Base-by-base conservation (phyloP, 2,113 vertebrate species). In the Platanista minor region DNA sequence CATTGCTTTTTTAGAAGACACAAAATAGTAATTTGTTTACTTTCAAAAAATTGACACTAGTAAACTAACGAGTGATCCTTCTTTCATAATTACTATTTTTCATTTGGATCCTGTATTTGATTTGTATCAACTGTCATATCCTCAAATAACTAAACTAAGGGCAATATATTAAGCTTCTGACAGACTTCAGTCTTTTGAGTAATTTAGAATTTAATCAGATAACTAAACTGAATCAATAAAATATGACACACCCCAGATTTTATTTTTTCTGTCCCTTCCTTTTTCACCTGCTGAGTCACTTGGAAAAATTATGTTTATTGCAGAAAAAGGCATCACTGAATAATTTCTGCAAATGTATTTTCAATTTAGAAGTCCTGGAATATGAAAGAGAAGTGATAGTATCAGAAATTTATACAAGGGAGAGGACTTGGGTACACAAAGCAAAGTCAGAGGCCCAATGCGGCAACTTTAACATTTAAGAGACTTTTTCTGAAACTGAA, bases 261-360 rank as follows among this genome's bases (percentile, higher is more conserved):
- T 98, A 98, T 98, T 97, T 95, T 96, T 95, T 97, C 61, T 96
- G 43, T 64, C 39, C 92, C 57, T 67, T 90, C 69, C 61, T 82
- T 96, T 96, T 97, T 90, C 80, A 95, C 72, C 39, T 90, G 64
- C 81, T 82, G 49, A 96, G 90, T 97, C 88, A 92, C 66, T 95
- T 92, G 95, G 92, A 97, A 17, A 92, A 97, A 97, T 91, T 95
- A 84, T 91, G 96, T 98, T 94, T 97, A 69, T 61, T 84, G 64
- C 91, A 94, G 93, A 96, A 66, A 85, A 93, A 96, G 59, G 14
- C 1, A 31, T 95, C 91, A 83, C 23, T 96, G 95, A 97, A 96
- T 98, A 98, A 97, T 97, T 97, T 98, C 33, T 97, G 27, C 86
- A 98, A 94, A 91, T 72, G 94, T 91, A 98, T 62, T 97, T 98